A percentile compares a stretch with the other conserved stretches of the same genome.
phyloP scores from a whole-genome alignment of 1,140 invertebrate species.

The Dendrolimus punctatus region DNA sequence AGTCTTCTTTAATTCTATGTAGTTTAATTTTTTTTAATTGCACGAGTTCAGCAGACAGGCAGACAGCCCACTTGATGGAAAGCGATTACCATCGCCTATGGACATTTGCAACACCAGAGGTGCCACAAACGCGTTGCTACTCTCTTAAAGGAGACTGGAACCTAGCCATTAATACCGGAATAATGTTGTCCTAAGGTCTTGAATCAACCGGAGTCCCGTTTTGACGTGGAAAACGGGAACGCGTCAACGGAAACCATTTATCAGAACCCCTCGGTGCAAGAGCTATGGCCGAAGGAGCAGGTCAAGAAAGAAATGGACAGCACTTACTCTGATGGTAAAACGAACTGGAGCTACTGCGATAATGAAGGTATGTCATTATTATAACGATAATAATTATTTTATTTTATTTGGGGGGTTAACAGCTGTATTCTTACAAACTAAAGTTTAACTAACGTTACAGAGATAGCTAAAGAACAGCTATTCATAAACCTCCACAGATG shows the following conservation, averaged over 20 bases:
- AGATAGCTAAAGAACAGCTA: too few relatives aligned
- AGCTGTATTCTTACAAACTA: too few relatives aligned
- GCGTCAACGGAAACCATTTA: slow-evolving; percentile 49
- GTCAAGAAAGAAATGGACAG: slow-evolving; percentile 15
- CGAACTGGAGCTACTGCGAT: slow-evolving; percentile 8
- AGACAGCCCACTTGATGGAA: too few relatives aligned
- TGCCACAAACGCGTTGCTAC: too few relatives aligned
- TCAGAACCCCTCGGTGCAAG: slow-evolving; percentile 32
- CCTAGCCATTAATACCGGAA: background rate
- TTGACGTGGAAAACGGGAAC: slow-evolving; percentile 47
- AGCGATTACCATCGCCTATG: too few relatives aligned
- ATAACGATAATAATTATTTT: slow-evolving; percentile 11
- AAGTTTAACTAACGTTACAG: too few relatives aligned
- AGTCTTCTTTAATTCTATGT: too few relatives aligned
- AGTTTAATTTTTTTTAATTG: too few relatives aligned
- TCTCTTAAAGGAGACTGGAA: background rate
- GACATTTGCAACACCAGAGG: too few relatives aligned
- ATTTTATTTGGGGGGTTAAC: too few relatives aligned
- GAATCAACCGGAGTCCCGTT: slow-evolving; percentile 34
- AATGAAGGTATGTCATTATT: slow-evolving; percentile 9
- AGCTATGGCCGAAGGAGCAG: slow-evolving; percentile 31
- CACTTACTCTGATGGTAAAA: background rate
- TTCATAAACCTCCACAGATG: too few relatives aligned
- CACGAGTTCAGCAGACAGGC: too few relatives aligned
- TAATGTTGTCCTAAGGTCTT: slow-evolving; percentile 29